A percentile compares a stretch with the other conserved stretches of the same genome.
phyloP scores from a whole-genome alignment of 1,140 invertebrate species.

The Trachymyrmex cornetzi region DNA sequence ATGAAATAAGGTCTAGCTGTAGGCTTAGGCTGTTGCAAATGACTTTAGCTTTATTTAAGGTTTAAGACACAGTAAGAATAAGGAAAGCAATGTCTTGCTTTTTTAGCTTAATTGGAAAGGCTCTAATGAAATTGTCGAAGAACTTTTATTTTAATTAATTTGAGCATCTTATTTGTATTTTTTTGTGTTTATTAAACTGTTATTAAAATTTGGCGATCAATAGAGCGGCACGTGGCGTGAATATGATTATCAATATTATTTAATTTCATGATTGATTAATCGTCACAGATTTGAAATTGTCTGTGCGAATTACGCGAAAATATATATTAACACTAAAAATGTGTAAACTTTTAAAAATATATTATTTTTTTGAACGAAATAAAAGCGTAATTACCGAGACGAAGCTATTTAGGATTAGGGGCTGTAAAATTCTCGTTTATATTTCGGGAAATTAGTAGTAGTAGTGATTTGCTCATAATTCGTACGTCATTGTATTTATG shows the following conservation, averaged over 20 bases:
- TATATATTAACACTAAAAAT: neutral
- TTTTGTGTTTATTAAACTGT: neutral
- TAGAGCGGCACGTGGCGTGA: neutral
- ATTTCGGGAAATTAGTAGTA: slow-evolving; percentile 31
- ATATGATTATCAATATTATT: neutral
- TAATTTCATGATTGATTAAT: slow-evolving; percentile 3
- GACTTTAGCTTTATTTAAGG: slow-evolving; percentile 45
- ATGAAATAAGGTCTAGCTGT: slow-evolving; percentile 39
- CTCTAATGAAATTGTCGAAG: neutral
- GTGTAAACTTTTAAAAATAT: neutral
- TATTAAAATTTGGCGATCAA: neutral
- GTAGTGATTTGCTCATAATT: slow-evolving; percentile 17
- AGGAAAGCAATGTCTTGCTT: neutral
- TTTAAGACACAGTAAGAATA: neutral
- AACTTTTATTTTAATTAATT: neutral
- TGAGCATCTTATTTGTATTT: too few species aligned
- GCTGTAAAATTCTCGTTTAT: neutral
- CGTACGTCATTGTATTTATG: slow-evolving; percentile 18
- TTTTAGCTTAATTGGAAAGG: neutral
- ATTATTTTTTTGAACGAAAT: slow-evolving; percentile 21
- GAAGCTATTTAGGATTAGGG: neutral
- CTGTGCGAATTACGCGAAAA: neutral
- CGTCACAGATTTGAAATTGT: neutral
- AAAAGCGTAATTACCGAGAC: neutral
- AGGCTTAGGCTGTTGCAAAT: slow-evolving; percentile 25